Percentiles rank a stretch among this genome's conserved stretches.
Conservation (phyloP, 2,888 invertebrate species). For the Epicampocera succincta region DNA sequence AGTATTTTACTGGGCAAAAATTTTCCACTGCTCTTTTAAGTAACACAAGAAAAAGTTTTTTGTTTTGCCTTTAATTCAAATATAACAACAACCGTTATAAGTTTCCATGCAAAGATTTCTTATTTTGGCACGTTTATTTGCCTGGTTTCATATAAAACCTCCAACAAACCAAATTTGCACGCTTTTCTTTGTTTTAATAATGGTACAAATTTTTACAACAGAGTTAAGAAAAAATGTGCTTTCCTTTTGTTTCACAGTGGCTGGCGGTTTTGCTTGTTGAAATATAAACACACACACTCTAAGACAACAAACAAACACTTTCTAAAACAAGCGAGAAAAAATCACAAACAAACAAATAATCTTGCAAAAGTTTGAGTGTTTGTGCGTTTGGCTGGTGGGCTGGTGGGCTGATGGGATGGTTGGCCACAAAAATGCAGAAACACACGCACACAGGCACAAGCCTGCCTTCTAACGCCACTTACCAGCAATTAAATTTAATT, state of each 20-base stretch:
- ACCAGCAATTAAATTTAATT: conserved; percentile 70
- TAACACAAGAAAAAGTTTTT: no score
- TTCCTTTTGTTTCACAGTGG: conserved; percentile 1
- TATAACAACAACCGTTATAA: no score
- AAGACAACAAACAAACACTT: conserved; percentile 44
- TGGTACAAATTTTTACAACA: conserved; percentile 15
- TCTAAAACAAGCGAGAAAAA: conserved; percentile 3
- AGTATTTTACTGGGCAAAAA: no score
- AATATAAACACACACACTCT: conserved; percentile 24
- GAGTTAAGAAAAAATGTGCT: not conserved
- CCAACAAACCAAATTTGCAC: not conserved
- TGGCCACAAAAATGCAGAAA: conserved; percentile 6
- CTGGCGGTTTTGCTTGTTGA: conserved; percentile 27
- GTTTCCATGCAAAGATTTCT: no score
- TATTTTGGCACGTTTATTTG: no score
- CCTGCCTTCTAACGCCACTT: conserved; percentile 31
- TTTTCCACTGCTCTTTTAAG: no score
- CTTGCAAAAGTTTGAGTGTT: conserved; percentile 8
- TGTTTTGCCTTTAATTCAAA: no score
- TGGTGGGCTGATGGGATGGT: no score
- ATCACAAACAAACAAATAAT: conserved; percentile 11
- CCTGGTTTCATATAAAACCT: no score
- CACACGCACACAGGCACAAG: conserved; percentile 3
- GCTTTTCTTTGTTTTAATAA: conserved; percentile 5
- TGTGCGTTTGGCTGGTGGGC: not conserved